Conservation (phyloP, 1,140 invertebrate genomes). For the Hermetia illucens region DNA sequence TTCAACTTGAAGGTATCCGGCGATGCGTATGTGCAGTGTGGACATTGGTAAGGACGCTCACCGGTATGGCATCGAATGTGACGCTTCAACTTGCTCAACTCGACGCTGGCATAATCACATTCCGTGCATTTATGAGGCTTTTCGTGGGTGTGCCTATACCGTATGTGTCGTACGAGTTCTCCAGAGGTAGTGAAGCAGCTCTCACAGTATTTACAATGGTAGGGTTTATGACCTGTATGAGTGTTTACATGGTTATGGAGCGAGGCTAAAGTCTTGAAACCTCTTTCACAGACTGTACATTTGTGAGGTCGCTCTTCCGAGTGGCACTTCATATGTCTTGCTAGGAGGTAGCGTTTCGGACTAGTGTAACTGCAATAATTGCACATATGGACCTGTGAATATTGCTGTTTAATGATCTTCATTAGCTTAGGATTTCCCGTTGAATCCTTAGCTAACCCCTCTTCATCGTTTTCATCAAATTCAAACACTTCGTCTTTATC, state of each 20-base stretch:
- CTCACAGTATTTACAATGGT: slow-evolving; percentile 86
- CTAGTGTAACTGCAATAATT: slow-evolving; percentile 84
- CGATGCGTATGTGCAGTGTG: slow-evolving; percentile 93
- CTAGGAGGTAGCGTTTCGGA: slow-evolving; percentile 74
- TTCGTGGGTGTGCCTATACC: slow-evolving; percentile 87
- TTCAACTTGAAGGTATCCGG: slow-evolving; percentile 96
- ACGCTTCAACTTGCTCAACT: slow-evolving; percentile 81
- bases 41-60: slow-evolving; percentile 59
- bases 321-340: slow-evolving; percentile 91
- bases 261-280: slow-evolving; percentile 88
- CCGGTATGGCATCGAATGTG: slow-evolving; percentile 89
- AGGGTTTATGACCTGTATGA: slow-evolving; percentile 89
- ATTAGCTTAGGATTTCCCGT: too few species aligned
- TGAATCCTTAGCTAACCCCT: too few species aligned
- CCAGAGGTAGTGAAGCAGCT: slow-evolving; percentile 91
- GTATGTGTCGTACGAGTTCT: slow-evolving; percentile 82
- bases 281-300: slow-evolving; percentile 80
- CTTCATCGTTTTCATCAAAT: slow-evolving; percentile 48
- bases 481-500: too few species aligned
- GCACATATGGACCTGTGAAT: slow-evolving; percentile 64
- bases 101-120: slow-evolving; percentile 90
- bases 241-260: slow-evolving; percentile 94
- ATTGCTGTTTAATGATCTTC: too few species aligned
- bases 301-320: slow-evolving; percentile 90
- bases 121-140: slow-evolving; percentile 90